Evolutionary conservation across 2,888 invertebrate species (phyloP).

Genomic region (Andrena trimmerana): DNA sequence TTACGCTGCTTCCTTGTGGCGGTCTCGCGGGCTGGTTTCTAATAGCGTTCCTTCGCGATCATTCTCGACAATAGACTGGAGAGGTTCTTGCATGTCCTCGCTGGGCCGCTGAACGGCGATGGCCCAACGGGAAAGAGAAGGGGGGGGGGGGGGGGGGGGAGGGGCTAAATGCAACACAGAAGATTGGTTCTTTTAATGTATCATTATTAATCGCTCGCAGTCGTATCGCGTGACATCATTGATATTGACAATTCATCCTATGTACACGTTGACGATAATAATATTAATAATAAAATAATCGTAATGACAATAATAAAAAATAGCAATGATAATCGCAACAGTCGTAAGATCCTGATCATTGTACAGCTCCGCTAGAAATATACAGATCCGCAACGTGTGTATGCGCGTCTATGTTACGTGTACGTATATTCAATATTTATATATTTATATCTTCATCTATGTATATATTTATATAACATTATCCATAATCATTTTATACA

Average conservation of each 20-base stretch:
- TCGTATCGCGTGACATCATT: constrained; percentile 79
- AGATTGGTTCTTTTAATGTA: constrained; percentile 72
- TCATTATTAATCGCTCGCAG: constrained; percentile 84
- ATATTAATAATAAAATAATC: constrained; percentile 71
- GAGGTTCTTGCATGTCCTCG: too few species aligned
- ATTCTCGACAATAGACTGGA: too few species aligned
- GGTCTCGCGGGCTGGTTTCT: too few species aligned
- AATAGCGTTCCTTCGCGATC: too few species aligned
- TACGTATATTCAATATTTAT: constrained; percentile 19
- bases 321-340: constrained; percentile 75
- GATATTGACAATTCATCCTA: constrained; percentile 83
- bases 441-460: constrained; percentile 53
- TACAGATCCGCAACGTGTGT: constrained; percentile 79
- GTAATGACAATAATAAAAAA: constrained; percentile 74
- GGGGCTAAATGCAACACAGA: not conserved
- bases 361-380: constrained; percentile 82
- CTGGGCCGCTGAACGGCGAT: too few species aligned
- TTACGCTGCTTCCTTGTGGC: not conserved
- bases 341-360: constrained; percentile 75
- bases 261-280: constrained; percentile 77
- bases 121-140: too few species aligned
- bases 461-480: constrained; percentile 31
- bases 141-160: too few species aligned
- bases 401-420: constrained; percentile 1
- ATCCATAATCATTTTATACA: constrained; percentile 51